Conservation (phyloP, 2,113 vertebrate species). For the Chiloscyllium plagiosum region DNA sequence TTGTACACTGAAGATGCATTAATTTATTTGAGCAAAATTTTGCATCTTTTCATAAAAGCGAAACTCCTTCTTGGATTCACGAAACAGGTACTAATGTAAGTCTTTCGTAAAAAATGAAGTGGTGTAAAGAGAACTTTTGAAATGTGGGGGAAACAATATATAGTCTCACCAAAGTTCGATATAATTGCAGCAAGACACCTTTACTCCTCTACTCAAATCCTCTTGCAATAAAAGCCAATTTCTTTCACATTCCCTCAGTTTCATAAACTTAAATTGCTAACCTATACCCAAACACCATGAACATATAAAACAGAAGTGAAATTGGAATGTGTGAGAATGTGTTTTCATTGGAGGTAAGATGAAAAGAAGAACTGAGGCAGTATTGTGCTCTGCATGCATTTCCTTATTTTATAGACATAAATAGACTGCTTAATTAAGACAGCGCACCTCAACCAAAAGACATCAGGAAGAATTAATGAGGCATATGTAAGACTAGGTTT, state of each 20-base stretch:
- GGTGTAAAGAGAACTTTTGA: too few relatives aligned
- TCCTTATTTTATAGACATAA: neutral
- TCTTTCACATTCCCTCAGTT: neutral
- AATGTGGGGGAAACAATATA: too few relatives aligned
- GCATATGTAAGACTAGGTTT: neutral
- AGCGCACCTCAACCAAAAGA: neutral
- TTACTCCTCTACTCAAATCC: too few relatives aligned
- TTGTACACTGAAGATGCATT: too few relatives aligned
- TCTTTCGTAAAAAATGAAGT: too few relatives aligned
- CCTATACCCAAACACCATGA: neutral
- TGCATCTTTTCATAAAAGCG: too few relatives aligned
- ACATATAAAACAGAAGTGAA: neutral
- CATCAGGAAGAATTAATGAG: neutral
- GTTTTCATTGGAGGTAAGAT: neutral
- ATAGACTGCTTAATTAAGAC: neutral
- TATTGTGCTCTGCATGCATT: neutral
- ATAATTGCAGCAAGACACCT: too few relatives aligned
- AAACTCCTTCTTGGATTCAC: too few relatives aligned
- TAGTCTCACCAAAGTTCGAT: too few relatives aligned
- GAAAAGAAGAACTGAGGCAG: neutral
- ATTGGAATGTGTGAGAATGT: neutral
- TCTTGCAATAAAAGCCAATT: neutral
- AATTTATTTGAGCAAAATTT: too few relatives aligned
- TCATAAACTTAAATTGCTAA: neutral
- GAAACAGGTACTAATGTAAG: too few relatives aligned